Evolutionary conservation across 2,113 vertebrate species (phyloP).

Genomic region (Mesocricetus auratus): DNA sequence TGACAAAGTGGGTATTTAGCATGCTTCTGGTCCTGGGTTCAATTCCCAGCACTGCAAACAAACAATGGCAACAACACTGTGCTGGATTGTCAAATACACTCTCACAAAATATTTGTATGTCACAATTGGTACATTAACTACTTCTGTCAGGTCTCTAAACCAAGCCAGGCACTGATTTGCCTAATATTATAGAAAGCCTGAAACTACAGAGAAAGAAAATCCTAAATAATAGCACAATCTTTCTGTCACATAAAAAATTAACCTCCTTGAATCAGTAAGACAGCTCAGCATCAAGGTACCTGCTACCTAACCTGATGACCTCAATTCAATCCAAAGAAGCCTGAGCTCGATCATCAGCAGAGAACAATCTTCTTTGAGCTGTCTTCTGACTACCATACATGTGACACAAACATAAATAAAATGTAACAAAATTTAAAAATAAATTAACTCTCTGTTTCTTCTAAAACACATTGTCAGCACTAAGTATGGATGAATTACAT

Average conservation of each 20-base stretch:
- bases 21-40: background rate
- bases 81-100: slow-evolving; percentile 39
- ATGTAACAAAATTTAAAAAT: background rate
- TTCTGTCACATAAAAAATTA: slow-evolving; percentile 14
- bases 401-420: background rate
- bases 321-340: background rate
- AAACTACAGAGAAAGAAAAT: slow-evolving; percentile 27
- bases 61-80: background rate
- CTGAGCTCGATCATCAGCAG: background rate
- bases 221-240: slow-evolving; percentile 48
- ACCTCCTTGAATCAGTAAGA: background rate
- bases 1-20: background rate
- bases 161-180: background rate
- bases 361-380: background rate
- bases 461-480: slow-evolving; percentile 41
- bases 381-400: background rate
- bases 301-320: background rate
- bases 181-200: background rate
- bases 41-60: background rate
- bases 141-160: slow-evolving; percentile 30
- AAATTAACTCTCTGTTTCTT: slow-evolving; percentile 48
- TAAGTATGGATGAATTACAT: background rate
- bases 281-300: background rate
- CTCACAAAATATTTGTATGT: background rate
- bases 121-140: background rate